These are phyloP conservation scores for Leptura quadrifasciata DNA, from an alignment of 2,888 invertebrate genomes.

Conservation along the genomic window DNA sequence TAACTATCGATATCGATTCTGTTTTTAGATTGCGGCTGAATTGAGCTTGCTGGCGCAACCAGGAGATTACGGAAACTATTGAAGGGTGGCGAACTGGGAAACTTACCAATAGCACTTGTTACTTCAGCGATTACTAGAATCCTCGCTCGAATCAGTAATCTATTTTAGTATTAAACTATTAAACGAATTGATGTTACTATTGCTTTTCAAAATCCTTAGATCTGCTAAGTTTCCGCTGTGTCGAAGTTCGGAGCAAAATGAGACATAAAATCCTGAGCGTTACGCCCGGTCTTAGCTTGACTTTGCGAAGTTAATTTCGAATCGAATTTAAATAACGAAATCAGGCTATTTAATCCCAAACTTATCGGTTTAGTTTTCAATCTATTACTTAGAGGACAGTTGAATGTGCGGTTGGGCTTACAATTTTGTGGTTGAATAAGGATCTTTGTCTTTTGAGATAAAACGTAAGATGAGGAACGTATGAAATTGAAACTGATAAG, in stretches of 20 bases:
- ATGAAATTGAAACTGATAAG: too few species aligned
- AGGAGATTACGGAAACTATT: slow-evolving; percentile 52
- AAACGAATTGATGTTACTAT: slow-evolving; percentile 62
- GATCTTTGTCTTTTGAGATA: background rate
- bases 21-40: slow-evolving; percentile 30
- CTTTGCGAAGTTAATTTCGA: slow-evolving; percentile 32
- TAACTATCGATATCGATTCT: background rate
- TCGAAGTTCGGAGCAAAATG: slow-evolving; percentile 18
- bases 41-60: slow-evolving; percentile 17
- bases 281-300: slow-evolving; percentile 14
- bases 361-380: slow-evolving; percentile 7
- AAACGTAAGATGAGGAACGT: too few species aligned
- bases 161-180: slow-evolving; percentile 70
- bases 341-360: slow-evolving; percentile 19
- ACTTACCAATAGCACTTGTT: slow-evolving; percentile 69
- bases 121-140: slow-evolving; percentile 65
- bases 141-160: slow-evolving; percentile 66
- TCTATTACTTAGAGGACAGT: background rate
- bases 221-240: slow-evolving; percentile 22
- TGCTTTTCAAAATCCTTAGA: slow-evolving; percentile 50
- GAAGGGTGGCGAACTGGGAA: slow-evolving; percentile 63
- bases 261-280: slow-evolving; percentile 30
- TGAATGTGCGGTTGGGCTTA: background rate
- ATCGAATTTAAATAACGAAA: slow-evolving; percentile 34
- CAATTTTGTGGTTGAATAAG: background rate